Evolutionary conservation across 2,888 invertebrate genomes (phyloP).

Genomic region (Neocrepidodera transversa): DNA sequence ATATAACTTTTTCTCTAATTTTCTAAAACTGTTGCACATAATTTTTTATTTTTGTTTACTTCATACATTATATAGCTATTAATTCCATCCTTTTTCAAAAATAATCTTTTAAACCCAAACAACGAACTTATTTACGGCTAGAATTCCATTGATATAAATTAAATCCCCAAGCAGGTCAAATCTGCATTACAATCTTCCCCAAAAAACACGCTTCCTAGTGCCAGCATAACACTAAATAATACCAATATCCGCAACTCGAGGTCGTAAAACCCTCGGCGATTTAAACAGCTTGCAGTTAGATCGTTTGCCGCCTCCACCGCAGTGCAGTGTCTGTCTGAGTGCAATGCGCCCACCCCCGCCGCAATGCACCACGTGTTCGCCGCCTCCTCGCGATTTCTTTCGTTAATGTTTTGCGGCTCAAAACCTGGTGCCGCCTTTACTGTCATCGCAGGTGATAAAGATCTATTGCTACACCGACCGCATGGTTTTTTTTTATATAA

Average conservation of each 20-base stretch:
- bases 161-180: too few relatives aligned
- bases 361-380: slow-evolving; percentile 54
- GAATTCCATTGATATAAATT: too few relatives aligned
- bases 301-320: slow-evolving; percentile 42
- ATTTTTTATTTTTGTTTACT: too few relatives aligned
- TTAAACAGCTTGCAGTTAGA: slow-evolving; percentile 44
- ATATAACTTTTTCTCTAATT: too few relatives aligned
- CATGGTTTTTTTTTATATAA: too few relatives aligned
- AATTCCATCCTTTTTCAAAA: too few relatives aligned
- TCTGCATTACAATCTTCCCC: slow-evolving; percentile 16
- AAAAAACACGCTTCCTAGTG: not conserved
- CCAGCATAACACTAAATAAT: slow-evolving; percentile 46
- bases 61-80: too few relatives aligned
- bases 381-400: slow-evolving; percentile 22
- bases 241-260: slow-evolving; percentile 46
- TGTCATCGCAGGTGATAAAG: not conserved
- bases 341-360: slow-evolving; percentile 62
- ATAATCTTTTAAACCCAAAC: too few relatives aligned
- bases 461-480: not conserved
- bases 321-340: slow-evolving; percentile 45
- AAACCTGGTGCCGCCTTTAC: not conserved
- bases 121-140: too few relatives aligned
- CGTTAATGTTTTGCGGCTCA: slow-evolving; percentile 2
- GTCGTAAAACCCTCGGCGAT: slow-evolving; percentile 42
- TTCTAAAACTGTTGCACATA: too few relatives aligned